A percentile compares a stretch with the other conserved stretches of the same genome.
These are phyloP conservation scores for Cherax quadricarinatus DNA, from an alignment of 1,140 invertebrate genomes.

Conservation along the genomic window DNA sequence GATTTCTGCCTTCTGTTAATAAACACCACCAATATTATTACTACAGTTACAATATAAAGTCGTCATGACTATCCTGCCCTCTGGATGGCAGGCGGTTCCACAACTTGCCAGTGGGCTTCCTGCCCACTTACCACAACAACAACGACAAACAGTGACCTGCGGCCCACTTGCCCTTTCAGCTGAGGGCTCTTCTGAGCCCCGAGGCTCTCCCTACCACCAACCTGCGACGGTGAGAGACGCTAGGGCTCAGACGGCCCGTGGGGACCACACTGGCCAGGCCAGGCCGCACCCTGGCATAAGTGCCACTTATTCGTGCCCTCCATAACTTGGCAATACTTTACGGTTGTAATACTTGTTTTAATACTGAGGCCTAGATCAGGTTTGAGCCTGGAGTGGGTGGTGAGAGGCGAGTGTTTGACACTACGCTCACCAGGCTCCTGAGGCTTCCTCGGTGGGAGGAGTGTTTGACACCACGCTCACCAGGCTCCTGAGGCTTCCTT, in stretches of 20 bases:
- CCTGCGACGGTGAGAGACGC: conserved; percentile 8
- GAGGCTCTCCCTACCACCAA: not conserved
- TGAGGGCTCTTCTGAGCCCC: not conserved
- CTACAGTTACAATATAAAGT: conserved; percentile 62
- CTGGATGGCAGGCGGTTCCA: conserved; percentile 53
- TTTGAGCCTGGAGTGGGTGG: conserved; percentile 5
- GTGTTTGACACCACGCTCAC: not conserved
- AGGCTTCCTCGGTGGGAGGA: not conserved
- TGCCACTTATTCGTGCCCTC: not conserved
- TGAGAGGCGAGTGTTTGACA: not conserved
- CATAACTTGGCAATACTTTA: conserved; percentile 15
- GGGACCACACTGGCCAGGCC: conserved; percentile 28
- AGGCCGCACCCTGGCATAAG: conserved; percentile 17
- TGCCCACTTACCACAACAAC: conserved; percentile 49
- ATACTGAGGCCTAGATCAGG: conserved; percentile 33
- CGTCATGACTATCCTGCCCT: conserved; percentile 43
- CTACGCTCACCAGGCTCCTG: not conserved
- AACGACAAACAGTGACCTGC: conserved; percentile 54
- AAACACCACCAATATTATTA: conserved; percentile 61
- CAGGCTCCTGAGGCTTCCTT: not conserved
- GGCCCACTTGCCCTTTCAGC: conserved; percentile 39
- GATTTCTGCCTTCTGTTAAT: conserved; percentile 60
- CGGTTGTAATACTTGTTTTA: conserved; percentile 28
- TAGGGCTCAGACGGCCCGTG: not conserved
- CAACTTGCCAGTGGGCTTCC: conserved; percentile 30